Evolutionary conservation across 2,888 invertebrate species (phyloP).

Genomic region (Cacoxenus indagator): DNA sequence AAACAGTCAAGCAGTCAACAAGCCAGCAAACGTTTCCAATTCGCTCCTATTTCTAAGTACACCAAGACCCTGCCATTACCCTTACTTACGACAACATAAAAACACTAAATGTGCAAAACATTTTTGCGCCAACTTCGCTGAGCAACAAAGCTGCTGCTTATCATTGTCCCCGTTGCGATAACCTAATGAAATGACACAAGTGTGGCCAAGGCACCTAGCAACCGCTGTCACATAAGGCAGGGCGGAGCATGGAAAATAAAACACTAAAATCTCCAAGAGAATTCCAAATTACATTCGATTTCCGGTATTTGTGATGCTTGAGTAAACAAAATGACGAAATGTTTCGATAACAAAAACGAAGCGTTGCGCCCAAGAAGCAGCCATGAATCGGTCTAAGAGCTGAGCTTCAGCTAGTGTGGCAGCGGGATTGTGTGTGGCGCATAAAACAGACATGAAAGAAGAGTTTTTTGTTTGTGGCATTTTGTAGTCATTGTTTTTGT

Average conservation of each 20-base stretch:
- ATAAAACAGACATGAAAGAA: constrained; percentile 15
- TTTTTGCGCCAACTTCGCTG: constrained; percentile 7
- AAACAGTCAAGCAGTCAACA: too few relatives aligned
- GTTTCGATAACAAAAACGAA: constrained; percentile 27
- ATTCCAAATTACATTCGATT: constrained; percentile 69
- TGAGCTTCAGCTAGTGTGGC: not conserved
- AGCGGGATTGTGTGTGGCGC: not conserved
- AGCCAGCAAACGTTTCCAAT: too few relatives aligned
- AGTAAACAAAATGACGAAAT: constrained; percentile 61
- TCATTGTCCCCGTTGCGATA: constrained; percentile 49
- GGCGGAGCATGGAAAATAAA: constrained; percentile 23
- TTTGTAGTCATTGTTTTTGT: not conserved
- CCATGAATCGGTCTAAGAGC: constrained; percentile 19
- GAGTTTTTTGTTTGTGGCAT: not conserved
- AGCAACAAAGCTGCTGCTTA: constrained; percentile 2
- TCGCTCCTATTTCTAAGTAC: too few relatives aligned
- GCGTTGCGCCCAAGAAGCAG: not conserved
- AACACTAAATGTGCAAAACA: constrained; percentile 32
- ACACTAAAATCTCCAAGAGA: constrained; percentile 57
- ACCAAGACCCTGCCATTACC: not conserved
- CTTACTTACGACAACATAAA: constrained; percentile 23
- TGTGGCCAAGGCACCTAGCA: not conserved
- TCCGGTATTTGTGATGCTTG: constrained; percentile 66
- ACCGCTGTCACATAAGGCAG: too few relatives aligned
- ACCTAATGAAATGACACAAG: constrained; percentile 48